These are phyloP conservation scores for Sternotherus odoratus DNA, from an alignment of 2,797 vertebrate genomes.

Conservation along the genomic window DNA sequence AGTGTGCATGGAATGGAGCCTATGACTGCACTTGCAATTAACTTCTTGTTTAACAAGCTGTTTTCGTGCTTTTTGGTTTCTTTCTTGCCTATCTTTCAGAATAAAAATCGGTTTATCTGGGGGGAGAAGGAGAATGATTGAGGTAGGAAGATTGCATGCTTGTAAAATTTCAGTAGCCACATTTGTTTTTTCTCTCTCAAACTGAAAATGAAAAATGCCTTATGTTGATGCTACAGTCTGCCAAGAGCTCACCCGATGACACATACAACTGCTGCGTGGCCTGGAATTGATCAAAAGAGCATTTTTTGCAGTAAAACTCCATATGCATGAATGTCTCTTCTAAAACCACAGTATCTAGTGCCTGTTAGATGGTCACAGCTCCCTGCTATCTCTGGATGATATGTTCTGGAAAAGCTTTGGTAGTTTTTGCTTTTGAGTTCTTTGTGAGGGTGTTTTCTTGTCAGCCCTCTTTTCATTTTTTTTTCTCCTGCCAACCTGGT, in stretches of 20 bases:
- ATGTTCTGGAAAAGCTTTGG: conserved; percentile 60
- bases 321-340: conserved; percentile 64
- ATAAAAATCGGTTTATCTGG: not conserved
- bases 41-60: not conserved
- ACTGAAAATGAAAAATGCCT: conserved; percentile 60
- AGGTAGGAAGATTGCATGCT: not conserved
- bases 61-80: not conserved
- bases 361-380: conserved; percentile 68
- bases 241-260: conserved; percentile 13
- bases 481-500: conserved; percentile 29
- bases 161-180: conserved; percentile 51
- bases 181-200: not conserved
- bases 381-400: conserved; percentile 65
- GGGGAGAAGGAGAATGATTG: not conserved
- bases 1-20: not conserved
- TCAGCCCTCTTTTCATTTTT: conserved; percentile 51
- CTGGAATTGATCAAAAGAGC: conserved; percentile 70
- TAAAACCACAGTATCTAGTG: conserved; percentile 69
- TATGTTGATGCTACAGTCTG: conserved; percentile 36
- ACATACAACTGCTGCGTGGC: conserved; percentile 67
- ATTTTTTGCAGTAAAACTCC: conserved; percentile 71
- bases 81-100: not conserved
- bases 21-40: not conserved
- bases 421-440: conserved; percentile 56
- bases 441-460: conserved; percentile 39